Conservation (phyloP, 2,888 invertebrate genomes). For the Melanostoma mellinum region DNA sequence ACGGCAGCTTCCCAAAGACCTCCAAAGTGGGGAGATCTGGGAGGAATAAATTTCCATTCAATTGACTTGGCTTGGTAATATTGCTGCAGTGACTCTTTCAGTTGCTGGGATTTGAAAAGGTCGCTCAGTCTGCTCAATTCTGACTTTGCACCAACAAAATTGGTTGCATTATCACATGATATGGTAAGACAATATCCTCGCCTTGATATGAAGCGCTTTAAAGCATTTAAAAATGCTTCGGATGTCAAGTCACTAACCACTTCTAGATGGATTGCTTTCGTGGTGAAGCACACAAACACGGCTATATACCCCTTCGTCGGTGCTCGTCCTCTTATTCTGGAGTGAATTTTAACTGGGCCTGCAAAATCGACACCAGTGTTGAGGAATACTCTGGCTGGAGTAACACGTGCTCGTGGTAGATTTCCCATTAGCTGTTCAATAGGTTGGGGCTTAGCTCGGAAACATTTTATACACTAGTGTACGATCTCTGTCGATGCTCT, state of each 20-base stretch:
- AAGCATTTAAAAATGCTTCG: too few relatives aligned
- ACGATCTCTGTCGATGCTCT: constrained; percentile 2
- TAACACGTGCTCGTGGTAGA: constrained; percentile 15
- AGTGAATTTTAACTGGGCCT: constrained; percentile 61
- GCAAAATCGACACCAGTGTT: constrained; percentile 30
- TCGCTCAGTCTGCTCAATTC: background rate
- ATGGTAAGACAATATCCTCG: constrained; percentile 13
- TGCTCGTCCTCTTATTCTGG: constrained; percentile 13
- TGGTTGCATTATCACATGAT: constrained; percentile 9
- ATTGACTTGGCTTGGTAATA: constrained; percentile 3
- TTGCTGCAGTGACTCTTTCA: constrained; percentile 3
- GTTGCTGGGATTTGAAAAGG: background rate
- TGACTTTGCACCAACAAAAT: background rate
- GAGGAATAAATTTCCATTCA: constrained; percentile 21
- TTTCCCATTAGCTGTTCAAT: constrained; percentile 25
- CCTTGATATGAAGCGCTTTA: too few relatives aligned
- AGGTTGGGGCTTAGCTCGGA: background rate
- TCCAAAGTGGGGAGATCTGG: background rate
- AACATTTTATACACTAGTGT: constrained; percentile 21
- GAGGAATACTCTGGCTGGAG: constrained; percentile 9
- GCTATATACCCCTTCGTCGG: constrained; percentile 40
- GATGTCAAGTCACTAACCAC: constrained; percentile 25
- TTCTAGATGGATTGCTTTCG: constrained; percentile 46
- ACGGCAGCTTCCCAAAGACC: background rate
- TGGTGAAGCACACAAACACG: constrained; percentile 35